phyloP scores from a whole-genome alignment of 2,113 vertebrate species.

The Sebastes schlegelii region DNA sequence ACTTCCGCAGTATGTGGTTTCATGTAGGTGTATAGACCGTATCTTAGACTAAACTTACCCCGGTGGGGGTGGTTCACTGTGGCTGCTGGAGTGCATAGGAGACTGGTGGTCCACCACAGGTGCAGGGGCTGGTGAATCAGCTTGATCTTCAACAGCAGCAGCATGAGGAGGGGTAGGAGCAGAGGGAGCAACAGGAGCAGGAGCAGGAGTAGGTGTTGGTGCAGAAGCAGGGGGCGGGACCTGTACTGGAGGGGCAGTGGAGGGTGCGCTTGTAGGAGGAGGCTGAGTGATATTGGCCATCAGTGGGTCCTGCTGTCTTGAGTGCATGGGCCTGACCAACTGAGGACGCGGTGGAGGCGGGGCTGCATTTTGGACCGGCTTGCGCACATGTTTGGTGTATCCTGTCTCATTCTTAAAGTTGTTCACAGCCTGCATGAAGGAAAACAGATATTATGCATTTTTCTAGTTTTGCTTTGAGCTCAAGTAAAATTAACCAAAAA shows the following conservation, averaged over 20 bases:
- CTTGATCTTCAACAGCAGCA: constrained; percentile 36
- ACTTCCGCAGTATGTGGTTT: neutral
- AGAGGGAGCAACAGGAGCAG: constrained; percentile 28
- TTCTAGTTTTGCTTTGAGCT: neutral
- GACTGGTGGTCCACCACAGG: constrained; percentile 69
- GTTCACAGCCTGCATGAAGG: constrained; percentile 90
- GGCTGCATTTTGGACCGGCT: constrained; percentile 78
- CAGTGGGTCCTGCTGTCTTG: constrained; percentile 93
- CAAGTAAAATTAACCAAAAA: neutral
- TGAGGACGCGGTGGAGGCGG: constrained; percentile 85
- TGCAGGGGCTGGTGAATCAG: constrained; percentile 34
- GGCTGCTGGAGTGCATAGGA: constrained; percentile 85
- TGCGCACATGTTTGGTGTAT: constrained; percentile 89
- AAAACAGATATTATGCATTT: neutral
- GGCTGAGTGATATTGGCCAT: constrained; percentile 78
- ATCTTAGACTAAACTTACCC: constrained; percentile 49
- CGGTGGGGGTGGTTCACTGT: constrained; percentile 85
- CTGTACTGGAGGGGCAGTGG: constrained; percentile 25
- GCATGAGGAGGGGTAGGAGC: constrained; percentile 40
- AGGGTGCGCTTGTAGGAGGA: constrained; percentile 65
- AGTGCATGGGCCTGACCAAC: constrained; percentile 79
- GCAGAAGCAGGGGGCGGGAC: constrained; percentile 38
- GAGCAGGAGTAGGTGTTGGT: constrained; percentile 43
- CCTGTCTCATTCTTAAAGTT: constrained; percentile 99
- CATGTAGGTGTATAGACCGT: neutral